These are phyloP conservation scores for Mamestra configurata DNA, from an alignment of 1,140 invertebrate species.

Conservation along the genomic window DNA sequence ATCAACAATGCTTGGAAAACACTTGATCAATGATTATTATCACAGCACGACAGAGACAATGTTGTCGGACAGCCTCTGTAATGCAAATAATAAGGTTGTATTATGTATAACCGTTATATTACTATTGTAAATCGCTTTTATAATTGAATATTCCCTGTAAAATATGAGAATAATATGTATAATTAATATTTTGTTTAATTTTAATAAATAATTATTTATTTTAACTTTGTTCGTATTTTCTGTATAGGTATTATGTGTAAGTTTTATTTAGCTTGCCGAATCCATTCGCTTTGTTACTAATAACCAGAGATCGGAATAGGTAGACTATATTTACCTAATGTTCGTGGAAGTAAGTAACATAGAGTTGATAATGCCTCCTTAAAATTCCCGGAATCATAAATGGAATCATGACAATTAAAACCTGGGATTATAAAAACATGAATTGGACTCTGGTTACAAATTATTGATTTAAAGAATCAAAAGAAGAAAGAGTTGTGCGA, in stretches of 20 bases:
- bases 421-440: too few relatives aligned
- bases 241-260: constrained; percentile 49
- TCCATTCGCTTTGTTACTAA: constrained; percentile 49
- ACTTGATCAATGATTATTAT: not conserved
- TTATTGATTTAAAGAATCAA: too few relatives aligned
- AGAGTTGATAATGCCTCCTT: too few relatives aligned
- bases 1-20: not conserved
- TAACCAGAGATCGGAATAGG: too few relatives aligned
- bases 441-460: too few relatives aligned
- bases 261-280: constrained; percentile 59
- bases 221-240: constrained; percentile 57
- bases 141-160: constrained; percentile 46
- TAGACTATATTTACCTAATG: too few relatives aligned
- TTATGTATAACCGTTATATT: constrained; percentile 37
- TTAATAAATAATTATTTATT: constrained; percentile 55
- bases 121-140: constrained; percentile 51
- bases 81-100: constrained; percentile 39
- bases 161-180: constrained; percentile 48
- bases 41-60: not conserved
- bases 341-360: too few relatives aligned
- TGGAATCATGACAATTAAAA: too few relatives aligned
- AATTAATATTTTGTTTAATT: constrained; percentile 53
- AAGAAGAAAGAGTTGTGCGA: too few relatives aligned
- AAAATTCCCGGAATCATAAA: too few relatives aligned
- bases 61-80: not conserved